Evolutionary conservation across 2,888 invertebrate genomes (phyloP), one percentile per base, ranked within the genome.

Genomic region (Loripinus fragilis): DNA sequence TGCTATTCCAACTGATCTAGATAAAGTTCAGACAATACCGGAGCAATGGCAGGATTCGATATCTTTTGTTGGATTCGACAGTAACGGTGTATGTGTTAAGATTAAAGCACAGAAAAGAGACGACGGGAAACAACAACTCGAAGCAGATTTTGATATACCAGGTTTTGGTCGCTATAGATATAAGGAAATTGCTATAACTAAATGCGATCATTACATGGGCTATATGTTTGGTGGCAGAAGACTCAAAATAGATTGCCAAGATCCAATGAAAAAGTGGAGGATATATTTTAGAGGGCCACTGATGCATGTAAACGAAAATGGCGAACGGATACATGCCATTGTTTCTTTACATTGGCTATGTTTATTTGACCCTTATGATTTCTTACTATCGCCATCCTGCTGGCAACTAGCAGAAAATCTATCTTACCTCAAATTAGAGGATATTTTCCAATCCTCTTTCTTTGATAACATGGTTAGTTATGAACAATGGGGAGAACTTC

Each of bases 401-500:
- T 67, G 67, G 67, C 17, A 41, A 41, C 67, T 67, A 25, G 67
- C 67, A 15, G 2, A 7, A 1, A 42, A 10, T 2, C 15, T 67
- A 23, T 67, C 67, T 17, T n/a, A n/a, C 28, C 42, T 42, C 2
- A 28, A 38, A 2, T 42, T 23, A n/a, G 5, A 33, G 10, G 20
- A 15, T 2, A 42, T 67, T 23, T 33, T 33, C 2, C 23, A 8
- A 5, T 3, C 33, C 7, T n/a, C 60, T 33, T 1, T 41, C 15
- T 42, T 67, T 25, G 45, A 67, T 25, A 45, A 28, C 15, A 23
- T 2, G 12, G 42, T 67, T 10, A 2, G 5, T n/a, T 67, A 67
- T 17, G 42, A 67, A 20, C 67, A 67, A n/a, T 67, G 67, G 67
- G 67, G 67, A 20, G 67, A 67, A 41, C 45, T 67, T 25, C 28